Evolutionary conservation across 2,888 invertebrate species (phyloP).

Genomic region (Melinaea marsaeus): DNA sequence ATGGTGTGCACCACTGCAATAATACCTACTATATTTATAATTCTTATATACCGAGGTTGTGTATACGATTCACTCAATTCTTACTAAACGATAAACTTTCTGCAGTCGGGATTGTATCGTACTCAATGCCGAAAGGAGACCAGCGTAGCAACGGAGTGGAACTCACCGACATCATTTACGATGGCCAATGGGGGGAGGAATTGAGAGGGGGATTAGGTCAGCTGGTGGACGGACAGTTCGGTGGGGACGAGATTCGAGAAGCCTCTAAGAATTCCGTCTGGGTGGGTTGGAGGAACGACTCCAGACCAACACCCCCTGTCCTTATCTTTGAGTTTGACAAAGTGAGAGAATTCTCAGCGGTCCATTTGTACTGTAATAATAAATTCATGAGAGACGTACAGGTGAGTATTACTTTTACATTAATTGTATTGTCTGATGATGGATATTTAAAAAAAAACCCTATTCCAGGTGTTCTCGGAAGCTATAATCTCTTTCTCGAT

Average conservation of each 20-base stretch:
- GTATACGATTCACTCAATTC: not conserved
- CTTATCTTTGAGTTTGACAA: slow-evolving; percentile 90
- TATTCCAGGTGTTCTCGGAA: slow-evolving; percentile 85
- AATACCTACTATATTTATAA: not conserved
- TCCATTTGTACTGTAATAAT: slow-evolving; percentile 91
- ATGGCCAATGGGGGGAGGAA: slow-evolving; percentile 88
- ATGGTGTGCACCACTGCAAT: not conserved
- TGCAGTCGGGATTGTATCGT: slow-evolving; percentile 88
- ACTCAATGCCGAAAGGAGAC: slow-evolving; percentile 93
- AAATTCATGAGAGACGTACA: slow-evolving; percentile 90
- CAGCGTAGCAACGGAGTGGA: slow-evolving; percentile 87
- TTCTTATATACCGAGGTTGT: slow-evolving; percentile 2
- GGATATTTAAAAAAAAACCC: not conserved
- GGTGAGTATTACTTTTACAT: slow-evolving; percentile 61
- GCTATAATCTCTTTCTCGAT: slow-evolving; percentile 88
- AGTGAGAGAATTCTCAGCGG: slow-evolving; percentile 90
- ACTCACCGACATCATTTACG: slow-evolving; percentile 90
- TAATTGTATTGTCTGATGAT: not conserved
- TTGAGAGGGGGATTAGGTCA: slow-evolving; percentile 89
- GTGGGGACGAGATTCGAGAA: slow-evolving; percentile 82
- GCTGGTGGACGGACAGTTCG: slow-evolving; percentile 88
- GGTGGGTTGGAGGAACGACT: slow-evolving; percentile 94
- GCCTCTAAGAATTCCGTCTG: slow-evolving; percentile 83
- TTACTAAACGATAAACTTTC: slow-evolving; percentile 7
- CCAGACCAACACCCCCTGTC: slow-evolving; percentile 79